Evolutionary conservation across 2,888 invertebrate species (phyloP), one percentile per base, ranked within the genome.

Genomic region (Corythucha ciliata): DNA sequence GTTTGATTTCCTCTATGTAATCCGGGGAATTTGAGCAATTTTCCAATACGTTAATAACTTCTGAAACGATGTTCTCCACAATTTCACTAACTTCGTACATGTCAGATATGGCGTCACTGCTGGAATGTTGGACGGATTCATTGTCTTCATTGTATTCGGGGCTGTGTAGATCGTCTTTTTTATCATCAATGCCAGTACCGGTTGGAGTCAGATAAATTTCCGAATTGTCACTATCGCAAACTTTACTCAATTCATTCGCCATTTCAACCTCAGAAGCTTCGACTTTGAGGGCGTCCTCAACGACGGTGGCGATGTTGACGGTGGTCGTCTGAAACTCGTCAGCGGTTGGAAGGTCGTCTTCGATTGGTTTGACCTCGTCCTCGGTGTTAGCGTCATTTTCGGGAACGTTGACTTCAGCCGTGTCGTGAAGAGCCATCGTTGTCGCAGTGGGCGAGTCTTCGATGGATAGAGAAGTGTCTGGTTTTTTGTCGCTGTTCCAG

Each of bases 151-250:
- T 62, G 53, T 49, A 56, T 56, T 65, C 66, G 50, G 58, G 61
- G 52, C 63, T 62, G 47, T 65, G 62, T 27, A 56, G 58, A 50
- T 71, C 72, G 66, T 69, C 68, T 67, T 72, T 72, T 61, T 72
- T 72, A 65, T 66, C 55, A 22, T 51, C 56, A 62, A 36, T 41
- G 36, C 57, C 63, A 32, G 75, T 71, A 65, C 80, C 81, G 33
- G 79, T 80, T 20, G 81, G 80, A 42, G 81, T 81, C 56, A 80
- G 67, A 63, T 81, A 81, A 53, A 78, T 71, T 63, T 82, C 81
- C 41, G 80, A 80, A 56, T 76, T 74, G 65, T 82, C 81, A 58
- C 80, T 81, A 44, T 80, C 73, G 55, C 76, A 73, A 32, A 77
- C 72, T 66, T 80, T 80, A 58, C 74, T 55, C 12, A 55, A 39